Evolutionary conservation across 2,888 invertebrate species (phyloP), one percentile per base, ranked within the genome.

Genomic region (Rhagonycha lutea): DNA sequence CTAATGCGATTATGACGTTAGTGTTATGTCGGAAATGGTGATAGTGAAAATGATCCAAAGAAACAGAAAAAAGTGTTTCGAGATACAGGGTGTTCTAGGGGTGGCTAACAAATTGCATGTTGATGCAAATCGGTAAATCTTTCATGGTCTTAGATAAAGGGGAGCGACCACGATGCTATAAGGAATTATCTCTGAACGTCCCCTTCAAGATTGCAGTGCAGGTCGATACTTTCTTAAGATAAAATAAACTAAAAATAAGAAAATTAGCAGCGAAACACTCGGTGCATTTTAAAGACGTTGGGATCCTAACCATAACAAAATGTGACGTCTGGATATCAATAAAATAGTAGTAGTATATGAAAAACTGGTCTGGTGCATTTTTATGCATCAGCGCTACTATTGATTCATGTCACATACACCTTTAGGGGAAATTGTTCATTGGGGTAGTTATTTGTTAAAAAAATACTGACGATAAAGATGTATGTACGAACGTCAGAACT

Each of bases 1-100:
- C 71, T 79, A 79, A 80, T 78, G 79, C 78, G 80, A 80, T 80
- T 80, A 80, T 80, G 76, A 78, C 80, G 75, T 79, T 80, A 79
- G 80, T 78, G 76, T 79, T 76, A 76, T 76, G 78, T 72, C 61
- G 68, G 72, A 60, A 78, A 65, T 76, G 76, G 47, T n/a, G 4
- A 72, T 78, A 76, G 78, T 72, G 76, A 74, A 74, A 76, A 76
- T 76, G 74, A 70, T 72, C 76, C 61, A 69, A 69, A 63, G 47
- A 76, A 76, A 70, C 63, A 71, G 63, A 65, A 24, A 18, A 26
- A 24, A 65, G 24, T 14, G 14, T 2, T 65, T 65, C 2, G 26
- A 24, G 63, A 23, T 65, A 65, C 63, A 65, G 63, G n/a, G 23
- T 65, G 14, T 24, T 24, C 47, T 4, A n/a, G 5, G 47, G 24